Evolutionary conservation across 2,797 vertebrate species (phyloP).

Genomic region (Dermochelys coriacea): DNA sequence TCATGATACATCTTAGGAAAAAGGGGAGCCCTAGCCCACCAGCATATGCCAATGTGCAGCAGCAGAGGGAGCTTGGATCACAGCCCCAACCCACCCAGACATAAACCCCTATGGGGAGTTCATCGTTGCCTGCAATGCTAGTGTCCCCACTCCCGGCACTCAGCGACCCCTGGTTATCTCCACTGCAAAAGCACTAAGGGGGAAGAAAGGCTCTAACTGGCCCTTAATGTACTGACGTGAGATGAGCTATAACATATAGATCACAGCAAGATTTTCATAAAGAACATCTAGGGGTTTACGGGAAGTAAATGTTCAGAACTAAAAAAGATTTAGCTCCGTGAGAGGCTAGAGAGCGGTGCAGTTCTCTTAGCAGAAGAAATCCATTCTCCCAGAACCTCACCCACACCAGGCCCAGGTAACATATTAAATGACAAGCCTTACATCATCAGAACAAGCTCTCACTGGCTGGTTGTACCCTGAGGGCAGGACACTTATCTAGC

Average conservation of each 20-base stretch:
- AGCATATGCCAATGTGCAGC: not conserved
- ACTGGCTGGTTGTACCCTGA: not conserved
- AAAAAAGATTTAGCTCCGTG: not conserved
- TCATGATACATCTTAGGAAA: not conserved
- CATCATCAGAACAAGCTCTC: not conserved
- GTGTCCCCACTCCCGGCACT: not conserved
- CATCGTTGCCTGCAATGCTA: not conserved
- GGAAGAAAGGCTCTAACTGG: not conserved
- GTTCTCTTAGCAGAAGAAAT: not conserved
- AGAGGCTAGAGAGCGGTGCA: not conserved
- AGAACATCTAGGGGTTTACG: not conserved
- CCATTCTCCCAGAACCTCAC: not conserved
- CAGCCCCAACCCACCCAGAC: not conserved
- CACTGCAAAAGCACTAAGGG: not conserved
- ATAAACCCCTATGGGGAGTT: not conserved
- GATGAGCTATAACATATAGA: accelerated
- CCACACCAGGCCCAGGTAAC: not conserved
- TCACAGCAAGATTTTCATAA: accelerated
- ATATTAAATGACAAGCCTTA: not conserved
- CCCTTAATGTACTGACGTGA: not conserved
- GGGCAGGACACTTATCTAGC: not conserved
- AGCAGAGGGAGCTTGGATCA: not conserved
- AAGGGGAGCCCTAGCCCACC: not conserved
- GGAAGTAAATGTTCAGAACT: not conserved
- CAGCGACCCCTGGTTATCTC: not conserved